These are phyloP conservation scores for Notodonta ziczac DNA, from an alignment of 2,888 invertebrate genomes.

Conservation along the genomic window DNA sequence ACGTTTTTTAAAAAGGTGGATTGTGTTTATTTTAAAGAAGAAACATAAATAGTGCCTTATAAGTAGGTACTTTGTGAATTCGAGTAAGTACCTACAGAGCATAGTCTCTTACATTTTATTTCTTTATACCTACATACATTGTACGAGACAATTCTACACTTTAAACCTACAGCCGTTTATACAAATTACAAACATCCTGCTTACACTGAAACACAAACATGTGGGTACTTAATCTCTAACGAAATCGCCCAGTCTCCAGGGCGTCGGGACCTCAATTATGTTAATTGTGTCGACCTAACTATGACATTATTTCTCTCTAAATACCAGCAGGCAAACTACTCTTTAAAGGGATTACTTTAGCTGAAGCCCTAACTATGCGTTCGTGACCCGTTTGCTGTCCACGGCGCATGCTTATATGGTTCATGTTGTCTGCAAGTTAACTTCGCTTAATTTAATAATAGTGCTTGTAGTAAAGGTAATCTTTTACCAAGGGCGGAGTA, in stretches of 20 bases:
- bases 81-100: too few relatives aligned
- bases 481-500: conserved; percentile 78
- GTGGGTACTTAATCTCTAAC: background rate
- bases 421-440: conserved; percentile 72
- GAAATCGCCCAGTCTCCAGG: background rate
- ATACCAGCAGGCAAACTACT: conserved; percentile 54
- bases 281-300: conserved; percentile 32
- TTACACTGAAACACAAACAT: too few relatives aligned
- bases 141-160: too few relatives aligned
- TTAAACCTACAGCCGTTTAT: too few relatives aligned
- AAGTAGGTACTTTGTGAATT: too few relatives aligned
- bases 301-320: conserved; percentile 35
- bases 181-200: too few relatives aligned
- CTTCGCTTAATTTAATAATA: conserved; percentile 83
- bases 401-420: conserved; percentile 76
- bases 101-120: too few relatives aligned
- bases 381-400: conserved; percentile 79
- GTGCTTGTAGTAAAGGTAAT: conserved; percentile 78
- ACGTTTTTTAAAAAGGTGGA: too few relatives aligned
- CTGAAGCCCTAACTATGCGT: conserved; percentile 77
- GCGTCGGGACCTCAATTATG: conserved; percentile 19
- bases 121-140: too few relatives aligned
- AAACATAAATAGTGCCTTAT: too few relatives aligned
- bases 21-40: too few relatives aligned
- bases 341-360: conserved; percentile 78